Percentiles rank a stretch among this genome's conserved stretches.
These are phyloP conservation scores for Drosophila rellima DNA, from an alignment of 2,888 invertebrate genomes.

Conservation along the genomic window DNA sequence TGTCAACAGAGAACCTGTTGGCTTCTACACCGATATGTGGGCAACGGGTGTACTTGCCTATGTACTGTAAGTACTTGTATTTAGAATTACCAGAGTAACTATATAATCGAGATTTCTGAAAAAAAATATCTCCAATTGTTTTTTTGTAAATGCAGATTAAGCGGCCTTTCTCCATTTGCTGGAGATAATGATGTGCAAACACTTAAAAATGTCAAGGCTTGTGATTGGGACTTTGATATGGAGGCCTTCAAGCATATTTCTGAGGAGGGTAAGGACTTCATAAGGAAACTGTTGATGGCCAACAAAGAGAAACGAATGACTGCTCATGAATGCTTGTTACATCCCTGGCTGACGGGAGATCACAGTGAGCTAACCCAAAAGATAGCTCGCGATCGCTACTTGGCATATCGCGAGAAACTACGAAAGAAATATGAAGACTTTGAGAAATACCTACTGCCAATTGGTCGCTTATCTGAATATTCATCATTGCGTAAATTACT, in stretches of 20 bases:
- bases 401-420: constrained; percentile 94
- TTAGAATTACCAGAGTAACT: too few species aligned
- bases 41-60: constrained; percentile 99
- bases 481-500: constrained; percentile 97
- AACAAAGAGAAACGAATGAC: constrained; percentile 99
- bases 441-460: constrained; percentile 95
- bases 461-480: constrained; percentile 98
- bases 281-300: constrained; percentile 94
- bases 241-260: constrained; percentile 98
- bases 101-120: background rate
- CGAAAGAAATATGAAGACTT: constrained; percentile 93
- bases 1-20: constrained; percentile 98
- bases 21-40: constrained; percentile 99
- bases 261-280: constrained; percentile 99
- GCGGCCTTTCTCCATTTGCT: constrained; percentile 99
- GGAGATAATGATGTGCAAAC: constrained; percentile 99
- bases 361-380: constrained; percentile 90
- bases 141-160: constrained; percentile 88
- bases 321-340: constrained; percentile 98
- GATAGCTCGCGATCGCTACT: constrained; percentile 94
- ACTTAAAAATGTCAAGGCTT: constrained; percentile 98
- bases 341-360: constrained; percentile 97
- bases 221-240: constrained; percentile 99
- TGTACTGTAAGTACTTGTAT: constrained; percentile 92
- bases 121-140: constrained; percentile 4